Evolutionary conservation across 2,888 invertebrate genomes (phyloP).

Genomic region (Eutolmus rufibarbis): DNA sequence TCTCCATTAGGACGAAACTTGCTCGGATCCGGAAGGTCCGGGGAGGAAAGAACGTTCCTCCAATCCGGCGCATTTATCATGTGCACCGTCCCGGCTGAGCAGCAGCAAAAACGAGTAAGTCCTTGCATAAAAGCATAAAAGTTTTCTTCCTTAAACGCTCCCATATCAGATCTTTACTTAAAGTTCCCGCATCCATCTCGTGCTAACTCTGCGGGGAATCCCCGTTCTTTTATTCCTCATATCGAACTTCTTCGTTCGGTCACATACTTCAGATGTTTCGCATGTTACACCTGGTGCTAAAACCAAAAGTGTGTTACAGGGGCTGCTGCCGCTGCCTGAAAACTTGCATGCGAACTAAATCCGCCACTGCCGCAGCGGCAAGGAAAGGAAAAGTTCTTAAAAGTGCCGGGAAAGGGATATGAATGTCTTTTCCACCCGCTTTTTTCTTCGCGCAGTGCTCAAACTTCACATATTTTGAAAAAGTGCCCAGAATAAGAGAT

Average conservation of each 20-base stretch:
- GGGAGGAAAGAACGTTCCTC: background rate
- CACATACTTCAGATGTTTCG: conserved; percentile 27
- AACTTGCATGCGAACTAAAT: background rate
- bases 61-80: conserved; percentile 14
- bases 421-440: background rate
- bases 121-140: conserved; percentile 15
- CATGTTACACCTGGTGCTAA: conserved; percentile 27
- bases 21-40: background rate
- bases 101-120: background rate
- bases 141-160: conserved; percentile 15
- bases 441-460: background rate
- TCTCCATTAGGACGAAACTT: background rate
- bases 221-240: background rate
- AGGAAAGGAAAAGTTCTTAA: background rate
- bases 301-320: conserved; percentile 32
- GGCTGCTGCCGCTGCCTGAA: background rate
- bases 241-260: conserved; percentile 18
- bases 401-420: background rate
- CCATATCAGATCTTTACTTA: conserved; percentile 31
- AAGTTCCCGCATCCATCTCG: conserved; percentile 18
- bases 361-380: background rate
- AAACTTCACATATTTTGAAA: conserved; percentile 11
- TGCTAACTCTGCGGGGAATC: background rate
- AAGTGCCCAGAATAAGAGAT: background rate
- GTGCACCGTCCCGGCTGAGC: background rate